Percentiles rank a stretch among this genome's conserved stretches.
These are phyloP conservation scores for Heterotis niloticus DNA, from an alignment of 2,113 vertebrate genomes.

Conservation along the genomic window DNA sequence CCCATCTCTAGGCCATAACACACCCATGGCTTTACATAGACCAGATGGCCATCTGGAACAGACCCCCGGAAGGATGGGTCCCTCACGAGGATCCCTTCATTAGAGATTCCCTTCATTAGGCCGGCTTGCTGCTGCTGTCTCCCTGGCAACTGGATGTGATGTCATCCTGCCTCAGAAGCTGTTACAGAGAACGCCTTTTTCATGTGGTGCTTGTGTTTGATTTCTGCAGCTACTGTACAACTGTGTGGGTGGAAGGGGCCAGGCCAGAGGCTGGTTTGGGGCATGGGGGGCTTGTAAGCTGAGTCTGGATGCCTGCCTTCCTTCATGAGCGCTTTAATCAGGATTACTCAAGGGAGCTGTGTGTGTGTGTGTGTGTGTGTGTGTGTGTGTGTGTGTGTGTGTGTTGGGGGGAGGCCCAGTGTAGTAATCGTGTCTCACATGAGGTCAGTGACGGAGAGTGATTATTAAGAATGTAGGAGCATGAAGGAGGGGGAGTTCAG, in stretches of 20 bases:
- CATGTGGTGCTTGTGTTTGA: background rate
- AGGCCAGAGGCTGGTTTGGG: background rate
- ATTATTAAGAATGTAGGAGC: background rate
- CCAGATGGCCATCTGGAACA: slow-evolving; percentile 21
- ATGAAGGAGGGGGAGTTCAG: background rate
- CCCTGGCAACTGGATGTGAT: slow-evolving; percentile 5
- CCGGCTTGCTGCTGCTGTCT: background rate
- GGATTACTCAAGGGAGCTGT: slow-evolving; percentile 27
- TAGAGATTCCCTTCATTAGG: slow-evolving; percentile 23
- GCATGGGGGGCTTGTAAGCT: background rate
- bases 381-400: too few relatives aligned
- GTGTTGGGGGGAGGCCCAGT: background rate
- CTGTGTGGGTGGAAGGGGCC: background rate
- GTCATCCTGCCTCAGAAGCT: background rate
- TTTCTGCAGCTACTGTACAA: slow-evolving; percentile 1
- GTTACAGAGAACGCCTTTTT: background rate
- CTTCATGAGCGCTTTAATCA: slow-evolving; percentile 16
- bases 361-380: background rate
- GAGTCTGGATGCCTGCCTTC: background rate
- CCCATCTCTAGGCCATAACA: slow-evolving; percentile 6
- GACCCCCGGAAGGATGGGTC: slow-evolving; percentile 8
- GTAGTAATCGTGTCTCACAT: background rate
- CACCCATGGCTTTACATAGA: slow-evolving; percentile 18
- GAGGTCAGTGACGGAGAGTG: background rate
- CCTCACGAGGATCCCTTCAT: slow-evolving; percentile 19